A percentile compares a stretch with the other conserved stretches of the same genome.
phyloP scores from a whole-genome alignment of 2,888 invertebrate species.

The Cephus rjabovi region DNA sequence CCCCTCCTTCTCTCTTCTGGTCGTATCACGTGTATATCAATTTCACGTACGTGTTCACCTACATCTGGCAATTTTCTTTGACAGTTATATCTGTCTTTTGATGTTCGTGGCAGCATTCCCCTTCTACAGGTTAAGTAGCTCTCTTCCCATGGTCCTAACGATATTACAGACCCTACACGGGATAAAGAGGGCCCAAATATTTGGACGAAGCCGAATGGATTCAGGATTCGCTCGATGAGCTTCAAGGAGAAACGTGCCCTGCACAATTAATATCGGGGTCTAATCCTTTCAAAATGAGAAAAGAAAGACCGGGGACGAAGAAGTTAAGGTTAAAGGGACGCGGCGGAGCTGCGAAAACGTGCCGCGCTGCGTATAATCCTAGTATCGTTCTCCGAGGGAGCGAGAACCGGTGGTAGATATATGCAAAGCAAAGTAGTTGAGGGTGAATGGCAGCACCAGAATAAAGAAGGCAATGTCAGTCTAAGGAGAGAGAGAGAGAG shows the following conservation, averaged over 20 bases:
- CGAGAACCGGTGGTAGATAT: conserved; percentile 10
- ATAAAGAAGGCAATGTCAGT: no score
- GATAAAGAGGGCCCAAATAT: no score
- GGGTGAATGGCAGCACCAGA: not conserved
- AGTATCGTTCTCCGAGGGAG: conserved; percentile 18
- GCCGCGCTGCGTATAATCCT: conserved; percentile 27
- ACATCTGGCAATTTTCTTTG: not conserved
- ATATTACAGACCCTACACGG: no score
- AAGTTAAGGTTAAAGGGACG: not conserved
- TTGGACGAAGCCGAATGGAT: no score
- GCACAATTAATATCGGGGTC: conserved; percentile 19
- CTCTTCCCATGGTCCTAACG: no score
- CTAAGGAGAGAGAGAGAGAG: no score
- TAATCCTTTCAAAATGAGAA: conserved; percentile 12
- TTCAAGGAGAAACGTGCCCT: conserved; percentile 1
- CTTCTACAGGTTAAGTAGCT: no score
- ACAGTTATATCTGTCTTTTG: not conserved
- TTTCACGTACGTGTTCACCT: conserved; percentile 11
- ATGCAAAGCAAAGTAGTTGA: conserved; percentile 24
- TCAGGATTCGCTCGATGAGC: conserved; percentile 3
- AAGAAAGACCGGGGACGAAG: conserved; percentile 12
- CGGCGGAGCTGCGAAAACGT: conserved; percentile 8
- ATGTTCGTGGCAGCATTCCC: no score
- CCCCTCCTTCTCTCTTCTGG: not conserved
- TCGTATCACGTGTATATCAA: conserved; percentile 11